Conservation (phyloP, 2,113 vertebrate species). For the Vulpes lagopus region DNA sequence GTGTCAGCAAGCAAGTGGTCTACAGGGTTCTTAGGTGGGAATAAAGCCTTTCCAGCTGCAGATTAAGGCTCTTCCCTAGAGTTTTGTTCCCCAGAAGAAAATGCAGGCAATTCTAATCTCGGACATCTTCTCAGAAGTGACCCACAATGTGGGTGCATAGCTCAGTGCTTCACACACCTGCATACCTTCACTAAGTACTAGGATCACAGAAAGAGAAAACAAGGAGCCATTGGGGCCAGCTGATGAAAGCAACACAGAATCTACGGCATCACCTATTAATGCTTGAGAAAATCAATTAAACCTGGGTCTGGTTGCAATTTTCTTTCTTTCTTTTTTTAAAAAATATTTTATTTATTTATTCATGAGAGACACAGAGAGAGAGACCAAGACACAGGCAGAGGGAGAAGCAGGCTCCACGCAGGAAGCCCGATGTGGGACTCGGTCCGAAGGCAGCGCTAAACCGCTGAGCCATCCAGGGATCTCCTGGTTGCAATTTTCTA, state of each 20-base stretch:
- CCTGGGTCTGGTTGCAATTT: background rate
- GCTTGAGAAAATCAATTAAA: background rate
- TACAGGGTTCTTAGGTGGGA: background rate
- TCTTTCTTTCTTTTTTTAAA: no score
- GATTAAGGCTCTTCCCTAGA: background rate
- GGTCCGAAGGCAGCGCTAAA: no score
- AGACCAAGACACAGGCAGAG: no score
- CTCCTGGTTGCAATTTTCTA: background rate
- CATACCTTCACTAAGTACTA: background rate
- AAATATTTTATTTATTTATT: no score
- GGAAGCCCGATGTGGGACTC: no score
- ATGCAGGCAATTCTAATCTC: background rate
- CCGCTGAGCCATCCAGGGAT: no score
- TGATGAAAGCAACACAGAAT: background rate
- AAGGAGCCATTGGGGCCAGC: background rate
- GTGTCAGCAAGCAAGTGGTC: background rate
- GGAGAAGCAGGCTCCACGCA: no score
- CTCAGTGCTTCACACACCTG: background rate
- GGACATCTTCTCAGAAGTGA: background rate
- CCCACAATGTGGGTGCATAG: background rate
- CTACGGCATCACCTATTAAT: background rate
- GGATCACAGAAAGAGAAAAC: background rate
- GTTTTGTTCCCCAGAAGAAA: background rate
- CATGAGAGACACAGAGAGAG: no score
- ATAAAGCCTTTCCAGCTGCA: background rate